phyloP scores from a whole-genome alignment of 2,888 invertebrate species.

The Lycia hirtaria region DNA sequence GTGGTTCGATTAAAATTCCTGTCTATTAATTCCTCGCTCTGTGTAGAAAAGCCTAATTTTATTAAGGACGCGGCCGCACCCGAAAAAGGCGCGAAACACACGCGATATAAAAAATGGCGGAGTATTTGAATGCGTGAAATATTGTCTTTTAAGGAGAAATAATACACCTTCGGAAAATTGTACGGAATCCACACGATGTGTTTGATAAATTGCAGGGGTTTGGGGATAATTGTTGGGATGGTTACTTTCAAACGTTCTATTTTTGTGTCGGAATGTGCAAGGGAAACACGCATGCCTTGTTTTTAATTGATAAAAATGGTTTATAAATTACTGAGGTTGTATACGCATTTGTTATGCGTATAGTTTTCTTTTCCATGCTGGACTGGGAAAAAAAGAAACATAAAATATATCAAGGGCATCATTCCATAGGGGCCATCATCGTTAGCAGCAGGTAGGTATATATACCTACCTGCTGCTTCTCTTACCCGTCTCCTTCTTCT shows the following conservation, averaged over 20 bases:
- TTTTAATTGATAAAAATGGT: too few species aligned
- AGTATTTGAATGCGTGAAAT: conserved; percentile 84
- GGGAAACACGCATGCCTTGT: too few species aligned
- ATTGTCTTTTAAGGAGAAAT: conserved; percentile 82
- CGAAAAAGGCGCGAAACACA: conserved; percentile 85
- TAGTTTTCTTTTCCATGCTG: too few species aligned
- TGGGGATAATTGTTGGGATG: conserved; percentile 32
- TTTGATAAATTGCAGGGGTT: conserved; percentile 59
- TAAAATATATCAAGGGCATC: too few species aligned
- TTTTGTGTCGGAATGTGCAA: not conserved
- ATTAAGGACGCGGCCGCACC: conserved; percentile 83
- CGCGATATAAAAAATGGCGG: conserved; percentile 85
- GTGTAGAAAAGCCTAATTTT: conserved; percentile 78
- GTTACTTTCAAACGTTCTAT: conserved; percentile 33
- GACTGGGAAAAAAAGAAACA: too few species aligned
- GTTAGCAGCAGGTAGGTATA: too few species aligned
- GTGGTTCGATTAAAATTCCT: not conserved
- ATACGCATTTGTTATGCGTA: too few species aligned
- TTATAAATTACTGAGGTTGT: too few species aligned
- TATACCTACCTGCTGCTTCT: too few species aligned
- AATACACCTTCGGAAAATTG: conserved; percentile 77
- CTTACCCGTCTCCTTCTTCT: too few species aligned
- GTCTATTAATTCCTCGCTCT: conserved; percentile 63
- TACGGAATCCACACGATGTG: conserved; percentile 62
- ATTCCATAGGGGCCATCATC: too few species aligned